Evolutionary conservation across 1,140 invertebrate species (phyloP).

Genomic region (Neotoxoptera formosana): DNA sequence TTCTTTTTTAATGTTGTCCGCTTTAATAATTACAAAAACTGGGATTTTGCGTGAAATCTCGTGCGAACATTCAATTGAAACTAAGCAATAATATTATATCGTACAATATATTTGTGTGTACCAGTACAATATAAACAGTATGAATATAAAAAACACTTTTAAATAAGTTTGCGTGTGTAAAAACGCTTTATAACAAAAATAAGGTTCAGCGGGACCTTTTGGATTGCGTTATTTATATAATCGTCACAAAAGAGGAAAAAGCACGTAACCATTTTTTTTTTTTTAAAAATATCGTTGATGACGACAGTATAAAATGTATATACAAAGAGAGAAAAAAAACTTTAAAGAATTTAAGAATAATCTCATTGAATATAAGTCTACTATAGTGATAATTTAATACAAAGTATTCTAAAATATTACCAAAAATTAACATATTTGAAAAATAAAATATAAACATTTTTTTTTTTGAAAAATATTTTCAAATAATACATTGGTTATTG

Average conservation of each 20-base stretch:
- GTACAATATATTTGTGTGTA: constrained; percentile 1
- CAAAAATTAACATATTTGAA: not conserved
- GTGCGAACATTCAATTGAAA: not conserved
- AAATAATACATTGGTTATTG: not conserved
- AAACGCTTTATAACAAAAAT: not conserved
- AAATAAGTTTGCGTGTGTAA: not conserved
- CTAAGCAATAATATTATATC: not conserved
- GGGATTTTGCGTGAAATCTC: not conserved
- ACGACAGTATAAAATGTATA: not conserved
- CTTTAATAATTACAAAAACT: not conserved
- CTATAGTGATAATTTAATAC: not conserved
- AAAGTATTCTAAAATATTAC: not conserved
- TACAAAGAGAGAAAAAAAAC: not conserved
- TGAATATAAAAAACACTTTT: not conserved
- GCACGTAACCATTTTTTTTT: constrained; percentile 14
- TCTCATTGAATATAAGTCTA: not conserved
- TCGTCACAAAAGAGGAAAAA: not conserved
- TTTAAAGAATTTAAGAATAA: not conserved
- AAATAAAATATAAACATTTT: not conserved
- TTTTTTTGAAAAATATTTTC: not conserved
- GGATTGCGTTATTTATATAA: not conserved
- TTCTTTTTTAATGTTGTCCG: not conserved
- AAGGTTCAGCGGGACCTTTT: not conserved
- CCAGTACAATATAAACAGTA: not conserved
- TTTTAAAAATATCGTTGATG: not conserved